Evolutionary conservation across 2,797 vertebrate species (phyloP).

Genomic region (Tadarida brasiliensis): DNA sequence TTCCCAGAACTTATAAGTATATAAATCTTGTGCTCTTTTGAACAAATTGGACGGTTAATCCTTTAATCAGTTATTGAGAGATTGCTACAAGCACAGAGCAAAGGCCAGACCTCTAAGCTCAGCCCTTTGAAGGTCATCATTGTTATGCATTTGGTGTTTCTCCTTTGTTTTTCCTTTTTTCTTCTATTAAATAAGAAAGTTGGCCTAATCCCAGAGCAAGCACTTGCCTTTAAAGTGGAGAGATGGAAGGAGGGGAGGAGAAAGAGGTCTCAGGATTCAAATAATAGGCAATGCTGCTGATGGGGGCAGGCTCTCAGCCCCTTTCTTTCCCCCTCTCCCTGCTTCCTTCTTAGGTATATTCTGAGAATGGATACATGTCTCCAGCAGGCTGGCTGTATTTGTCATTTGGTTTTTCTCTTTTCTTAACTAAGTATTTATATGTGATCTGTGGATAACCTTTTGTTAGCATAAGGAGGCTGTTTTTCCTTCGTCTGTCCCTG

Average conservation of each 20-base stretch:
- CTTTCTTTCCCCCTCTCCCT: neutral
- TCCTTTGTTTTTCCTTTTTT: constrained; percentile 43
- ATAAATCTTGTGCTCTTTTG: constrained; percentile 80
- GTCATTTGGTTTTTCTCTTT: constrained; percentile 10
- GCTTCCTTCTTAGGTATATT: neutral
- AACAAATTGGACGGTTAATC: constrained; percentile 82
- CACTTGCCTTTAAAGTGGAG: constrained; percentile 33
- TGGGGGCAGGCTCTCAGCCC: neutral
- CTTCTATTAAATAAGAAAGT: constrained; percentile 62
- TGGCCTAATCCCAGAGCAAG: constrained; percentile 46
- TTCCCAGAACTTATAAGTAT: constrained; percentile 72
- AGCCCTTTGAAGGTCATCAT: constrained; percentile 76
- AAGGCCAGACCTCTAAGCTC: constrained; percentile 64
- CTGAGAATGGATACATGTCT: neutral
- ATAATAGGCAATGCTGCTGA: neutral
- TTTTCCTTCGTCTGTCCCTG: constrained; percentile 34
- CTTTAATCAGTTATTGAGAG: constrained; percentile 82
- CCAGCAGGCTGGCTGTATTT: neutral
- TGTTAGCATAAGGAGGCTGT: neutral
- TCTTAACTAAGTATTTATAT: constrained; percentile 28
- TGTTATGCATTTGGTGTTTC: constrained; percentile 73
- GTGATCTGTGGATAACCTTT: constrained; percentile 11
- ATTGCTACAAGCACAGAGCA: constrained; percentile 69
- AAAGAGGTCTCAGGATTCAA: neutral
- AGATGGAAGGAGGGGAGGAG: neutral